Base-by-base conservation (phyloP, 2,888 invertebrate genomes). In the Coelopa pilipes region DNA sequence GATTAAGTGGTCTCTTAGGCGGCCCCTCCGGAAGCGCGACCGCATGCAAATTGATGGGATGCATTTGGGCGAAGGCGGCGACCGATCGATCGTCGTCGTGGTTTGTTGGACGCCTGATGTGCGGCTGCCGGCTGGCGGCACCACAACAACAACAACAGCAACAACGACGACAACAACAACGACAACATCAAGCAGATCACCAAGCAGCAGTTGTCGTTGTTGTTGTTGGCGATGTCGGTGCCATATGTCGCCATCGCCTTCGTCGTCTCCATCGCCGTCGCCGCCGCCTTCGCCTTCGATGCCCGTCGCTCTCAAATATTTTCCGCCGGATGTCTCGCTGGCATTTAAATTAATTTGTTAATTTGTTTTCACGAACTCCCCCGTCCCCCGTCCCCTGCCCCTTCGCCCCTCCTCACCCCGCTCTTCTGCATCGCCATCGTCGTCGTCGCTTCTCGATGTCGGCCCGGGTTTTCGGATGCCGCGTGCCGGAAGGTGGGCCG, bases 321-420 rank as follows among this genome's bases (percentile, higher is more conserved):
- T 55, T 19, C 57, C 19, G 45, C 68, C 68, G 68, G 57, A 69
- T 69, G 68, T 69, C 7, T 34, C 34, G 34, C 34, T 34, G 34
- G 34, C 34, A 71, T 71, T 71, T 46, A 71, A 71, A 71, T 71
- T 71, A 71, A 71, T 71, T 71, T 21, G 45, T 71, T 71, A 45
- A 71, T 71, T 53, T 71, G 62, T 71, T 71, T 50, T 49, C 10
- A 24, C 57, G 13, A 59, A 59, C 17, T 11, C 19, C 13, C 24
- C 24, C 17, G 5, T 34, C 34, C 34, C 4, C 7, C 34, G 4
- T 34, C 34, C 34, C 4, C 34, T 34, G 2, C 34, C 34, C 34
- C 34, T 34, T 7, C 34, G 34, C 34, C 7, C 7, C 34, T 34
- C 7, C 34, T 34, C n/a, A n/a, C n/a, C n/a, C n/a, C n/a, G n/a